Base-by-base conservation (phyloP, 92 coral and sea anemone species). In the Paramuricea clavata region DNA sequence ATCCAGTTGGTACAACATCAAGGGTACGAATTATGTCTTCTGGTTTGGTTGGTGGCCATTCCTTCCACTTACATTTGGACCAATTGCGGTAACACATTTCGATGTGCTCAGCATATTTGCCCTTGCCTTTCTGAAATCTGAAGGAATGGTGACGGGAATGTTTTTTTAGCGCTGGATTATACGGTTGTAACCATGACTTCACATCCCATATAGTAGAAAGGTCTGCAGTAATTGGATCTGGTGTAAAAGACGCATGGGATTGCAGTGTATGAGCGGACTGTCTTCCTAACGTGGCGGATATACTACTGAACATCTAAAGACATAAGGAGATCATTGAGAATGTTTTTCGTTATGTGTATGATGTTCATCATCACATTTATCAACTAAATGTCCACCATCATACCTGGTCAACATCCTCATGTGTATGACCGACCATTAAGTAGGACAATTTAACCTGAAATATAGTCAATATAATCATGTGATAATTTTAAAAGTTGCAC, bases 391-490 rank as follows among this genome's bases (percentile, higher is more conserved):
- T 16, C 22, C n/a, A 5, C 64, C 12, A 2, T 30, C 72, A 34
- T 49, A 77, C 79, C 76, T 86, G 86, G 39, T 79, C 86, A 56
- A 87, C 90, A 79, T 79, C 86, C 74, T 80, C 90, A 22, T 87
- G 87, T 22, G 90, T 81, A 27, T 80, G 86, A 27, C 90, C 80
- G 21, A 49, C 89, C 17, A 86, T 77, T 33, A 86, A 83, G 34
- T 86, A 77, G 16, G 89, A 86, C 72, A 86, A 61, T 49, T 50
- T 56, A 0, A 86, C 77, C 89, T 86, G 57, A 42, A 23, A 59
- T n/a, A n/a, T n/a, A n/a, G n/a, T n/a, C n/a, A n/a, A n/a, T n/a
- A n/a, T n/a, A n/a, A n/a, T n/a, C n/a, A n/a, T n/a, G n/a, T n/a
- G n/a, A n/a, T n/a, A n/a, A n/a, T n/a, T n/a, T n/a, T n/a, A n/a